Conservation (phyloP, 2,888 invertebrate genomes). For the Zeuzera pyrina region DNA sequence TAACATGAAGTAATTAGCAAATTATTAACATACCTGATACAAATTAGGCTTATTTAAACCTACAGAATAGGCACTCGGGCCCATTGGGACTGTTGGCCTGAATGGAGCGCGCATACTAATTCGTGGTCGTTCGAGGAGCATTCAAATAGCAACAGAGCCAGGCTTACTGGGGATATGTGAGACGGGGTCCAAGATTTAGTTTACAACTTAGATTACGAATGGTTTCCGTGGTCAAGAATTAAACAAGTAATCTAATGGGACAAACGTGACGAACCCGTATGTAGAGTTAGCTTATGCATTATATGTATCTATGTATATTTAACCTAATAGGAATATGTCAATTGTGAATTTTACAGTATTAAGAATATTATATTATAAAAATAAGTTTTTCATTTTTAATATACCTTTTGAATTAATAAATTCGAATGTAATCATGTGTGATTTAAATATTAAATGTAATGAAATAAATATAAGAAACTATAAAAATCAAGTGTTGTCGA, state of each 20-base stretch:
- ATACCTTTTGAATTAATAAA: no score
- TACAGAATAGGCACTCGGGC: constrained; percentile 47
- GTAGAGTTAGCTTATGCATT: background rate
- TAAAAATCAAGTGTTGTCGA: no score
- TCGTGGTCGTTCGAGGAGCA: constrained; percentile 59
- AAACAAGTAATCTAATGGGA: constrained; percentile 59
- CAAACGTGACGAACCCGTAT: constrained; percentile 34
- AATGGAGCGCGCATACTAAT: constrained; percentile 70
- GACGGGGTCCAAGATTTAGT: constrained; percentile 66
- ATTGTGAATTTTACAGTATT: no score
- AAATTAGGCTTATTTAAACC: no score
- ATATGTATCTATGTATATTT: background rate
- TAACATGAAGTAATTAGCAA: no score
- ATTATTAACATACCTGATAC: no score
- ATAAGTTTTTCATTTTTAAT: no score
- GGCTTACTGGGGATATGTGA: constrained; percentile 66
- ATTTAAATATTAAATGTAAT: no score
- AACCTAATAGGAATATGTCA: no score
- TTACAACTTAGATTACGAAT: constrained; percentile 67
- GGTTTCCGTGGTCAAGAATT: constrained; percentile 63
- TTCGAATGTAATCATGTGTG: no score
- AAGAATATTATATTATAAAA: no score
- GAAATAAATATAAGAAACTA: no score
- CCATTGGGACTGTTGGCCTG: constrained; percentile 50
- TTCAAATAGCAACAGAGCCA: constrained; percentile 60